Evolutionary conservation across 2,797 vertebrate species (phyloP), one percentile per base, ranked within the genome.

Genomic region (Brotula barbata): DNA sequence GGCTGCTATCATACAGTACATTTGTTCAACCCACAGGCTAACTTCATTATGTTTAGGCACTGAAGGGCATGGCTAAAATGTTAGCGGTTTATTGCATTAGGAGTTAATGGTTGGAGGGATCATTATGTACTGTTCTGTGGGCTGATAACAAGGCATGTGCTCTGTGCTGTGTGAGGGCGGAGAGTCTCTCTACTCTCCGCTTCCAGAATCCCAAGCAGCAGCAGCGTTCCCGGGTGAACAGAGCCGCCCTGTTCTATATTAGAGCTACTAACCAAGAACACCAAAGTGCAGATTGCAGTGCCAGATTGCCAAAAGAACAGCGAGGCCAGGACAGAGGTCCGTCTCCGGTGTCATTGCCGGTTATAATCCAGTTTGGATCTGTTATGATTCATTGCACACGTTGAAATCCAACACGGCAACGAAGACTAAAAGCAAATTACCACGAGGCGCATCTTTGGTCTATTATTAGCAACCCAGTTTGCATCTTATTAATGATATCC

Each of bases 141-240:
- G 84, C 68, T 76, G 88, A 87, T 87, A 86, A 89, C 82, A 86
- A 86, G 85, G 81, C 85, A 82, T 87, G 83, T 78, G 75, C 76
- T 88, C 80, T 87, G 78, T 82, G 83, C 85, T 71, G 81, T 65
- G 69, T 67, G 80, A 87, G 83, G 84, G 82, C 51, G 80, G 78
- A 47, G 80, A 76, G 80, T 52, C 69, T 88, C 84, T 85, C 82
- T 87, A 85, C 83, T 81, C 64, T 58, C 84, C 77, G 78, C 88
- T 87, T 85, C 74, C 87, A 84, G 84, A 87, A 87, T 88, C 78
- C 71, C 77, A 78, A 85, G 85, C 84, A 83, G 77, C 84, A 83
- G 77, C 77, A 76, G 66, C 47, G 68, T 86, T 85, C 79, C 77
- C 68, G 63, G 63, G 81, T 77, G 78, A 88, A 89, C 85, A 90